Conservation (phyloP, 1,140 invertebrate species). For the Ips nitidus region DNA sequence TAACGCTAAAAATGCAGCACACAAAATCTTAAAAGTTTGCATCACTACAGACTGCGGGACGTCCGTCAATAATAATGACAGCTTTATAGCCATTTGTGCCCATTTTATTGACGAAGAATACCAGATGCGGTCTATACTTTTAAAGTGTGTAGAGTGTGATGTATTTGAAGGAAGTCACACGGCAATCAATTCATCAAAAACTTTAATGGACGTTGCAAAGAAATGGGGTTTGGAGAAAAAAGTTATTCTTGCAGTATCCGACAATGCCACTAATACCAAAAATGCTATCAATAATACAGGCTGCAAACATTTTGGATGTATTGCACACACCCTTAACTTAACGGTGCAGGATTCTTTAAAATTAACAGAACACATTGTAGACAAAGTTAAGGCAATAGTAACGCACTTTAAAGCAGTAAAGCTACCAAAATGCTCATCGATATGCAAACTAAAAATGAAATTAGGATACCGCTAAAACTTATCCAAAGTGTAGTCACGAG, state of each 20-base stretch:
- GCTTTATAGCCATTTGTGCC: constrained; percentile 29
- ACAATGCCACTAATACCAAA: constrained; percentile 38
- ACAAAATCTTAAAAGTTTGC: constrained; percentile 10
- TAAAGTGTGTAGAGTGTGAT: constrained; percentile 30
- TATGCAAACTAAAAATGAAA: constrained; percentile 38
- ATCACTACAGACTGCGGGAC: constrained; percentile 35
- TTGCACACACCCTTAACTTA: constrained; percentile 41
- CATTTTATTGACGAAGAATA: constrained; percentile 36
- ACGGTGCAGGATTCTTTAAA: constrained; percentile 40
- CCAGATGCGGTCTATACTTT: constrained; percentile 25
- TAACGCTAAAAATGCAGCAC: constrained; percentile 8
- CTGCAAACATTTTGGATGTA: constrained; percentile 38
- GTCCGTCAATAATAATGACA: constrained; percentile 28
- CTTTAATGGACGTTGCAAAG: constrained; percentile 31
- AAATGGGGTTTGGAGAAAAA: constrained; percentile 35
- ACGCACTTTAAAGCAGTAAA: constrained; percentile 42
- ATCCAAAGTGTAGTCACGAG: constrained; percentile 46
- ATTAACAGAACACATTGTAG: constrained; percentile 21
- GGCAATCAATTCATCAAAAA: constrained; percentile 25
- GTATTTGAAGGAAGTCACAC: constrained; percentile 23
- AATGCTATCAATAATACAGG: constrained; percentile 25
- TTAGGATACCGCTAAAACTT: too few relatives aligned
- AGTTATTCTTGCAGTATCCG: constrained; percentile 31
- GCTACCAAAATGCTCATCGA: too few relatives aligned
- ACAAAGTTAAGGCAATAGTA: constrained; percentile 45